Conservation (phyloP, 2,797 vertebrate genomes). For the Oreortyx pictus region DNA sequence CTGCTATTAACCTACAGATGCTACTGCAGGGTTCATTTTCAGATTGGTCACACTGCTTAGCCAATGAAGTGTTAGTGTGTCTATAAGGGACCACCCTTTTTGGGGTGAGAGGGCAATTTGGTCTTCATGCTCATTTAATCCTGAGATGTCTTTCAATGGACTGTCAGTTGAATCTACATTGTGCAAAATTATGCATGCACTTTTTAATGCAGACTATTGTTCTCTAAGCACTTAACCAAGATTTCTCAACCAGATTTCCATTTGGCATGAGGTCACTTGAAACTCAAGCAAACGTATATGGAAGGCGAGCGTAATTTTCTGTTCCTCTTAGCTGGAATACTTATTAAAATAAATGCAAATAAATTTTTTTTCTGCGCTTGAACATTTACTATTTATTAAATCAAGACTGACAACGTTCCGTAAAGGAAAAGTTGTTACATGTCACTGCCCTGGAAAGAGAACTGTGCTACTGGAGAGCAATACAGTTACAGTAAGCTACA, state of each 20-base stretch:
- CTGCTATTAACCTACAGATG: conserved; percentile 85
- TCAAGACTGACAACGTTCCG: background rate
- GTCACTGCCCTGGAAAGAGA: conserved; percentile 7
- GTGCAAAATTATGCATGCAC: conserved; percentile 86
- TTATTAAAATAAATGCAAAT: conserved; percentile 27
- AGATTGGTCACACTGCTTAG: conserved; percentile 84
- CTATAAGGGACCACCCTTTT: conserved; percentile 83
- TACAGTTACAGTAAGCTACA: background rate
- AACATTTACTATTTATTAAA: conserved; percentile 38
- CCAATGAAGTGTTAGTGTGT: conserved; percentile 80
- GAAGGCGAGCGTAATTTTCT: conserved; percentile 61
- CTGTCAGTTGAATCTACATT: conserved; percentile 83
- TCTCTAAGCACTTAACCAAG: conserved; percentile 80
- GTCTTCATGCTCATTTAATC: conserved; percentile 86
- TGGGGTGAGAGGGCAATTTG: conserved; percentile 84
- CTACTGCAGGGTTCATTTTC: conserved; percentile 78
- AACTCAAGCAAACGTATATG: conserved; percentile 77
- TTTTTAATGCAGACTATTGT: conserved; percentile 84
- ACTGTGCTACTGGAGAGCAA: conserved; percentile 8
- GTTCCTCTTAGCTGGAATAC: conserved; percentile 38
- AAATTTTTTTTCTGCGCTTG: conserved; percentile 5
- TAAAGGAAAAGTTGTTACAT: background rate
- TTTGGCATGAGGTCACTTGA: conserved; percentile 79
- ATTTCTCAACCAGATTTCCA: conserved; percentile 82
- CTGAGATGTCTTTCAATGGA: conserved; percentile 82